Conservation (phyloP, 64 coral and sea anemone genomes). For the Montipora capricornis region DNA sequence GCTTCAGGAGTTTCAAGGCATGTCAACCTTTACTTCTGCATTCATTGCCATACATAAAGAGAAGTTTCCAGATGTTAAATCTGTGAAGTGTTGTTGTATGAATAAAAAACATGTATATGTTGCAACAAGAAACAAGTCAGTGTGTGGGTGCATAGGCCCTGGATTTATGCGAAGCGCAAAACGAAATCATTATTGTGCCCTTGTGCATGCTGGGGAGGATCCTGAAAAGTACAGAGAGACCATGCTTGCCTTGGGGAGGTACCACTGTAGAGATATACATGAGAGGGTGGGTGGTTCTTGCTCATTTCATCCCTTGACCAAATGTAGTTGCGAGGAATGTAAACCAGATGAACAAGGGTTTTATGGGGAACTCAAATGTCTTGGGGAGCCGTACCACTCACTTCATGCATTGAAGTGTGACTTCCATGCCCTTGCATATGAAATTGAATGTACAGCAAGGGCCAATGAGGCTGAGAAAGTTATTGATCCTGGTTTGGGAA, state of each 20-base stretch:
- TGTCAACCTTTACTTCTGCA: neutral
- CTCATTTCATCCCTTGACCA: constrained; percentile 24
- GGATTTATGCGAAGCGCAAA: too few relatives aligned
- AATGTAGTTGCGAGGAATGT: neutral
- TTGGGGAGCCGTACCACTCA: constrained; percentile 53
- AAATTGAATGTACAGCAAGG: constrained; percentile 56
- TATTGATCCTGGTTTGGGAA: neutral
- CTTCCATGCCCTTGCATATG: constrained; percentile 50
- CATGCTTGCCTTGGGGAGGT: constrained; percentile 50
- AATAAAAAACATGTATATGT: constrained; percentile 63
- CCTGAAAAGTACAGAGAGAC: constrained; percentile 49
- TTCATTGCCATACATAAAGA: constrained; percentile 59
- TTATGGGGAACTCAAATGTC: constrained; percentile 34
- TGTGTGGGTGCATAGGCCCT: constrained; percentile 34
- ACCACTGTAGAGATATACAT: constrained; percentile 56
- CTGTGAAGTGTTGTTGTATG: constrained; percentile 49
- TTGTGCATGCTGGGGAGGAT: constrained; percentile 29
- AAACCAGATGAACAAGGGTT: constrained; percentile 30
- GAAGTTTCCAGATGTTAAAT: constrained; percentile 28
- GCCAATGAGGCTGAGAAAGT: constrained; percentile 53
- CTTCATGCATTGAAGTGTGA: constrained; percentile 44
- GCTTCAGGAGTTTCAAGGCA: constrained; percentile 21
- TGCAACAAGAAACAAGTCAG: constrained; percentile 47
- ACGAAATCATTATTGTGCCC: constrained; percentile 48
- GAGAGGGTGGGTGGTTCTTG: constrained; percentile 50